A percentile compares a stretch with the other conserved stretches of the same genome.
phyloP scores from a whole-genome alignment of 1,140 invertebrate genomes.

The Agraylea sexmaculata region DNA sequence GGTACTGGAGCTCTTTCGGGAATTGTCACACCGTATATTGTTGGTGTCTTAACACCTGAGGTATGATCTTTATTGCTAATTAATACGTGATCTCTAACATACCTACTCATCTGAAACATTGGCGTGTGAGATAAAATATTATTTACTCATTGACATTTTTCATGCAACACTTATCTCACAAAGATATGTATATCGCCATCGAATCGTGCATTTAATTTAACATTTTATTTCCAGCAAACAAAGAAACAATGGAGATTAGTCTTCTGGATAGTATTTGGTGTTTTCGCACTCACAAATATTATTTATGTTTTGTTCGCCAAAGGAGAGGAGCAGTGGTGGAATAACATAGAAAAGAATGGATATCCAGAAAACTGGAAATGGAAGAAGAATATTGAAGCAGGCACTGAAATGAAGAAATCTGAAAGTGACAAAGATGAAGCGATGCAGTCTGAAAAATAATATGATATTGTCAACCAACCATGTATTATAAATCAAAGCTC shows the following conservation, averaged over 20 bases:
- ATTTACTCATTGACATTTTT: too few relatives aligned
- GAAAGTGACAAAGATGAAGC: too few relatives aligned
- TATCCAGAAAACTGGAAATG: conserved; percentile 22
- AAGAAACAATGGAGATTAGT: conserved; percentile 68
- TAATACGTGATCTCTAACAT: too few relatives aligned
- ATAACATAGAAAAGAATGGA: conserved; percentile 34
- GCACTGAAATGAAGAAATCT: too few relatives aligned
- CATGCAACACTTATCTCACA: too few relatives aligned
- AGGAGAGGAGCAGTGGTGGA: conserved; percentile 62
- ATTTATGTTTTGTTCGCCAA: conserved; percentile 61
- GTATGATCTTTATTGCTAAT: conserved; percentile 39
- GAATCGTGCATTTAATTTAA: too few relatives aligned
- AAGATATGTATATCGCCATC: too few relatives aligned
- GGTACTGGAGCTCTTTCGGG: conserved; percentile 71
- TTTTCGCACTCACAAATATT: conserved; percentile 61
- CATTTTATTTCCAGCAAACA: conserved; percentile 47
- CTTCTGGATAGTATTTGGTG: conserved; percentile 67
- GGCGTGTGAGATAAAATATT: neutral
- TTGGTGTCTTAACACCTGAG: conserved; percentile 60
- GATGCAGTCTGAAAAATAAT: too few relatives aligned
- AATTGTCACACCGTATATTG: conserved; percentile 65
- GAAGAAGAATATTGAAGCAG: conserved; percentile 5
- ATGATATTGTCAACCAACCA: too few relatives aligned
- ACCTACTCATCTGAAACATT: neutral
- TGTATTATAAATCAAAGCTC: too few relatives aligned